Percentiles rank a stretch among this genome's conserved stretches.
phyloP scores from a whole-genome alignment of 2,797 vertebrate genomes.

The Sebastes diploproa region DNA sequence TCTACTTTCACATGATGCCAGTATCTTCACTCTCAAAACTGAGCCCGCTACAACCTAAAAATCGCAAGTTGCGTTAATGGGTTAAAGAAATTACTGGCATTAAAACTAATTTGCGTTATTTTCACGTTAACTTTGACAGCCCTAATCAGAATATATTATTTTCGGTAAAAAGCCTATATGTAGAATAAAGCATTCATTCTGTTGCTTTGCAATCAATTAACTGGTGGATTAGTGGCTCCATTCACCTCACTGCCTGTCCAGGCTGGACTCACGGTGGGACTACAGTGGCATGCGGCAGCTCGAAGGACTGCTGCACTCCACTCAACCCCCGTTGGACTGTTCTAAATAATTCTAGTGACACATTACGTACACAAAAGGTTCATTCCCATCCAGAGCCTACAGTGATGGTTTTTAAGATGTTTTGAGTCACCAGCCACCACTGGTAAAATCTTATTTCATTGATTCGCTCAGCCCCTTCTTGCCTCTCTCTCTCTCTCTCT shows the following conservation, averaged over 20 bases:
- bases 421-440: neutral
- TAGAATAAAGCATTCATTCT: neutral
- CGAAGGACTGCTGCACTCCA: neutral
- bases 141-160: neutral
- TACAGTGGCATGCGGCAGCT: no score
- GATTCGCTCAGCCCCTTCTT: neutral
- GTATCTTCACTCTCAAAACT: no score
- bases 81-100: no score
- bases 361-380: neutral
- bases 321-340: neutral
- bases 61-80: no score
- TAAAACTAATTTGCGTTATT: no score
- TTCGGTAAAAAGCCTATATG: neutral
- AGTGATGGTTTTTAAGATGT: neutral
- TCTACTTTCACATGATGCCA: no score
- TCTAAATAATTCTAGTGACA: neutral
- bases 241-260: neutral
- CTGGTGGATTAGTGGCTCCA: neutral
- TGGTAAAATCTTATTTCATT: neutral
- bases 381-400: neutral
- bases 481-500: neutral
- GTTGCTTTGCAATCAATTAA: neutral
- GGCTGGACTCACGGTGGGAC: neutral
- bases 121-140: no score
- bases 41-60: no score